Conservation (phyloP, 2,797 vertebrate species). For the Linurgus olivaceus region DNA sequence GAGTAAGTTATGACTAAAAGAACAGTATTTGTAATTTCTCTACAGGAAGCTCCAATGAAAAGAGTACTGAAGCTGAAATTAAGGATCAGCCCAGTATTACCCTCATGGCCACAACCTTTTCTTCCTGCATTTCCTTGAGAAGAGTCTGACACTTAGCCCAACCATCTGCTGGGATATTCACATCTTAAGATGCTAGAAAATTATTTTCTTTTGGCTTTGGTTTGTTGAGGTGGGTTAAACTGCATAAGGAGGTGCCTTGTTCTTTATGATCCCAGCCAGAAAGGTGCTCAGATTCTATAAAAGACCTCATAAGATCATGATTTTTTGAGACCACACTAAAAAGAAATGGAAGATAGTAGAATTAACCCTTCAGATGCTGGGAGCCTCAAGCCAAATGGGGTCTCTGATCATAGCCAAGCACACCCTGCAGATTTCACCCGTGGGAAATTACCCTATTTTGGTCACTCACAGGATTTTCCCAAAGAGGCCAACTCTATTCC, state of each 20-base stretch:
- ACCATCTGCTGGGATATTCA: background rate
- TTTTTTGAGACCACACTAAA: background rate
- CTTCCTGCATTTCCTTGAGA: background rate
- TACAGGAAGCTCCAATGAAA: background rate
- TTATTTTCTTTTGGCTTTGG: background rate
- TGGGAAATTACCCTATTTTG: background rate
- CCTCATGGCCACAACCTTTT: background rate
- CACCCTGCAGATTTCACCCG: background rate
- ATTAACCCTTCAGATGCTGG: background rate
- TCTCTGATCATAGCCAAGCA: background rate
- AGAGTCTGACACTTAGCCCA: background rate
- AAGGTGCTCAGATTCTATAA: background rate
- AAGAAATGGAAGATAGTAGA: background rate
- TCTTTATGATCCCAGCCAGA: background rate
- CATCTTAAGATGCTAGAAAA: background rate
- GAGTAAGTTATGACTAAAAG: background rate
- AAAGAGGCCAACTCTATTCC: background rate
- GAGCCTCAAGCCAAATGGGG: rapidly evolving
- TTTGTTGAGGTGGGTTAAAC: background rate
- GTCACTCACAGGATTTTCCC: background rate
- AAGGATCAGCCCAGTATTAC: background rate
- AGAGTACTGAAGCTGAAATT: background rate
- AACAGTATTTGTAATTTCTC: background rate
- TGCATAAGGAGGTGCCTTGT: background rate
- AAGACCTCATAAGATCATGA: background rate